Evolutionary conservation across 23 tunicate genomes (phyloP).

Genomic region (Styela plicata): DNA sequence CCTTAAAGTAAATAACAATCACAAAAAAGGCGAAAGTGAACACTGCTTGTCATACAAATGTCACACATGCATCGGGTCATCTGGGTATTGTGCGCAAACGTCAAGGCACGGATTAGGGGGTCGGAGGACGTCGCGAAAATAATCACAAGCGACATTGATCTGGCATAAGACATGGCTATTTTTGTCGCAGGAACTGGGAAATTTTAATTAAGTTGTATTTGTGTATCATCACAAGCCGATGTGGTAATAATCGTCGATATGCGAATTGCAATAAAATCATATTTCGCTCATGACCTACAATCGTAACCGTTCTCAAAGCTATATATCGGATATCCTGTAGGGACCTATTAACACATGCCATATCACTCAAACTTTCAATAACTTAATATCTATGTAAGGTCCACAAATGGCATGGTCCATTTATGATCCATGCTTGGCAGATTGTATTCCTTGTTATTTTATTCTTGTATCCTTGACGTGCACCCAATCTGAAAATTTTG

Average conservation of each 20-base stretch:
- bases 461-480: too few relatives aligned
- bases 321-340: not conserved
- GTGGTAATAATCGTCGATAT: not conserved
- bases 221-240: not conserved
- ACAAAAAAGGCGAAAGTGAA: not conserved
- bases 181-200: not conserved
- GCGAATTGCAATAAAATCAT: not conserved
- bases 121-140: not conserved
- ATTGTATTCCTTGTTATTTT: too few relatives aligned
- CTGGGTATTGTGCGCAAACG: not conserved
- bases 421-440: too few relatives aligned
- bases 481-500: too few relatives aligned
- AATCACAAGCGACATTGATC: not conserved
- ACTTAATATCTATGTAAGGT: too few relatives aligned
- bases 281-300: not conserved
- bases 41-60: not conserved
- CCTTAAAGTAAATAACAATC: not conserved
- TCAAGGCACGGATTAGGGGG: not conserved
- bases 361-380: too few relatives aligned
- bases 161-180: not conserved
- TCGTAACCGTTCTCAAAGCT: not conserved
- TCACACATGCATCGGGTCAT: not conserved
- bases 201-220: not conserved
- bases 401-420: too few relatives aligned
- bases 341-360: not conserved